Evolutionary conservation across 2,113 vertebrate genomes (phyloP).

Genomic region (Oncorhynchus clarkii): DNA sequence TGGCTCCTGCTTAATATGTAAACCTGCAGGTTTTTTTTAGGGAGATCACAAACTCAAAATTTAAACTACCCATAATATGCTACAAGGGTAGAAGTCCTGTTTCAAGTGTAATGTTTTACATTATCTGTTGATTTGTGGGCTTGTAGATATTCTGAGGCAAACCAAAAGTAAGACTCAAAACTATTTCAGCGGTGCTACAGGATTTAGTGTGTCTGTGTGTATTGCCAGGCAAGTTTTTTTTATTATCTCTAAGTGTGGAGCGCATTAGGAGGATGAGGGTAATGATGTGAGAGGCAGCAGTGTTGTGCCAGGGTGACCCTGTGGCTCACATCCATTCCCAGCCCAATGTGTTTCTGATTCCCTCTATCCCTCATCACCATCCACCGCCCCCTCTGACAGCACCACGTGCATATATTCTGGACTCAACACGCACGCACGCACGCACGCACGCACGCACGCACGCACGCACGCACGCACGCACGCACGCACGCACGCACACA

Average conservation of each 20-base stretch:
- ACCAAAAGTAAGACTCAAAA: no score
- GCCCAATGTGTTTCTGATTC: constrained; percentile 73
- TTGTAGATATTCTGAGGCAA: not conserved
- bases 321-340: constrained; percentile 68
- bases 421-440: constrained; percentile 4
- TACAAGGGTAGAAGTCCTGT: no score
- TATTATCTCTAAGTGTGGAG: constrained; percentile 69
- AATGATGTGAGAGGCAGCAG: constrained; percentile 73
- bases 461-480: not conserved
- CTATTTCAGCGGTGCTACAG: not conserved
- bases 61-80: no score
- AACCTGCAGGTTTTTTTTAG: no score
- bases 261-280: constrained; percentile 76
- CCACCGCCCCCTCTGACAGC: constrained; percentile 58
- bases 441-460: not conserved
- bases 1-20: no score
- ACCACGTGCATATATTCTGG: constrained; percentile 36
- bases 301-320: constrained; percentile 70
- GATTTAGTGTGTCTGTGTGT: constrained; percentile 34
- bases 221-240: constrained; percentile 59
- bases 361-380: constrained; percentile 67
- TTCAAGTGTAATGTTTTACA: no score
- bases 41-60: no score
- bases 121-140: no score
- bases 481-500: not conserved